Percentiles rank a stretch among this genome's conserved stretches.
These are phyloP conservation scores for Dolichomitus sp. DNA, from an alignment of 2,888 invertebrate species.

Conservation along the genomic window DNA sequence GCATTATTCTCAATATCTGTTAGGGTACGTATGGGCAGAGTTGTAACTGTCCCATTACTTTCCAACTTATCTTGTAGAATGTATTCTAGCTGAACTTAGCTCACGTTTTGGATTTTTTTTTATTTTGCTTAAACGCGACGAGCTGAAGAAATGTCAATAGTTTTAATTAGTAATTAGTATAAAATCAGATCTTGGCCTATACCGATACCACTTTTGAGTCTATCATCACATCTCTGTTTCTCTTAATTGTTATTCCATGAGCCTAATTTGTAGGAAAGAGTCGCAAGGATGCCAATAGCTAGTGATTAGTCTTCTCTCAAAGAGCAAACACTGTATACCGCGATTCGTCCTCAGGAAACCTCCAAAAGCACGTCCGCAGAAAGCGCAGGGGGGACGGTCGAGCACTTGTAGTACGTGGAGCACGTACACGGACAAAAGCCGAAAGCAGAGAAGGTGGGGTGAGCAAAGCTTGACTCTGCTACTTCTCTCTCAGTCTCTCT, in stretches of 20 bases:
- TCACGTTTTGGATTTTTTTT: no score
- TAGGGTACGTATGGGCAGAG: neutral
- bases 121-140: no score
- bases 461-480: constrained; percentile 33
- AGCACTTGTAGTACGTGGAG: constrained; percentile 14
- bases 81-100: no score
- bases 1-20: neutral
- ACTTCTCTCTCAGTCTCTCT: constrained; percentile 8
- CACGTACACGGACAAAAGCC: constrained; percentile 40
- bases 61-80: no score
- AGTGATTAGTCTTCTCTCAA: constrained; percentile 7
- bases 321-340: constrained; percentile 15
- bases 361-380: constrained; percentile 38
- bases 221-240: neutral
- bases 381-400: constrained; percentile 22
- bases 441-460: constrained; percentile 34
- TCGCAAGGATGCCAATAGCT: neutral
- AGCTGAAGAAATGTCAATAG: neutral
- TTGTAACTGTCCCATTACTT: neutral
- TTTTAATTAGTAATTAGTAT: neutral
- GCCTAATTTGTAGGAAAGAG: neutral
- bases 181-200: neutral
- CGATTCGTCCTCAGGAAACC: neutral
- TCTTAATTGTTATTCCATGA: neutral
- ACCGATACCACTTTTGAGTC: neutral